Conservation (phyloP, 2,888 invertebrate species). For the Spilarctia lutea region DNA sequence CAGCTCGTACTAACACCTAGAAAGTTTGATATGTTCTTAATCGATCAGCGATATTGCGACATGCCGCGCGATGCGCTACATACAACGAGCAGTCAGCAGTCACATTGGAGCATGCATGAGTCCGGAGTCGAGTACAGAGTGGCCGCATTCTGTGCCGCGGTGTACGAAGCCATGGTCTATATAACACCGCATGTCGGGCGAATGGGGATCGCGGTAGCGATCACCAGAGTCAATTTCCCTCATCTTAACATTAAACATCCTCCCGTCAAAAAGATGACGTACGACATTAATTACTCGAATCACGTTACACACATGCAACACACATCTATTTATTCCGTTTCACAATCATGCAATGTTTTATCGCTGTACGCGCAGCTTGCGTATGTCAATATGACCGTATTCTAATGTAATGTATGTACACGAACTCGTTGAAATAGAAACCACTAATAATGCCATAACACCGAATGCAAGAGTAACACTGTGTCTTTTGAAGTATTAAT, state of each 20-base stretch:
- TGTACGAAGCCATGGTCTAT: constrained; percentile 62
- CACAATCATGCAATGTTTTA: constrained; percentile 82
- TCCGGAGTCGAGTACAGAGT: constrained; percentile 34
- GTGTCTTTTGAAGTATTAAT: constrained; percentile 76
- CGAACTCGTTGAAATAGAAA: constrained; percentile 66
- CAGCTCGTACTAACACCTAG: constrained; percentile 66
- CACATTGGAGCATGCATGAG: constrained; percentile 61
- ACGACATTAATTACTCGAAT: constrained; percentile 81
- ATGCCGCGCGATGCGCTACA: constrained; percentile 75
- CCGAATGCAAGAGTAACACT: constrained; percentile 74
- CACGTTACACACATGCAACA: constrained; percentile 85
- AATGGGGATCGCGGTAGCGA: constrained; percentile 74
- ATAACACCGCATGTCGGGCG: constrained; percentile 80
- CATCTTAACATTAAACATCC: constrained; percentile 83
- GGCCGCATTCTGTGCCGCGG: constrained; percentile 54
- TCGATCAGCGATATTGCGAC: constrained; percentile 69
- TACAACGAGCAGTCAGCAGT: constrained; percentile 64
- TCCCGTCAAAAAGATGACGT: constrained; percentile 81
- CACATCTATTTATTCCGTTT: constrained; percentile 80
- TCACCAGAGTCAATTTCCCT: constrained; percentile 86
- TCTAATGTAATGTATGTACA: constrained; percentile 71
- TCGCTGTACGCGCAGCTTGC: constrained; percentile 62
- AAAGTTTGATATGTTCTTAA: constrained; percentile 80
- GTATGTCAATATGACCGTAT: constrained; percentile 60
- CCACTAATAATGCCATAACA: constrained; percentile 72